A percentile compares a stretch with the other conserved stretches of the same genome.
phyloP scores from a whole-genome alignment of 2,797 vertebrate genomes.

The Parotocinclus haroldoi region DNA sequence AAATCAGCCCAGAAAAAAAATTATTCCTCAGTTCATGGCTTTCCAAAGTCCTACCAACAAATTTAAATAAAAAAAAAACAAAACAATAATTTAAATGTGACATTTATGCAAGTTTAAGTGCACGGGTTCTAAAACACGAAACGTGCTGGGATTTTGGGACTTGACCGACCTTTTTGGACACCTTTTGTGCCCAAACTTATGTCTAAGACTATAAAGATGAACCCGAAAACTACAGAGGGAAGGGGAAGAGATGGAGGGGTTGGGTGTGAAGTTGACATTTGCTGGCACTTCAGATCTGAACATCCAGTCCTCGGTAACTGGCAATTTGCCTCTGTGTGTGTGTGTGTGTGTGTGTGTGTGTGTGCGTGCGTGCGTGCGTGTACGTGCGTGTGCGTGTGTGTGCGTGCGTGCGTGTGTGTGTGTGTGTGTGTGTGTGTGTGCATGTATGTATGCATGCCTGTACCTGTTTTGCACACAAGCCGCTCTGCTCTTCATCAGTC shows the following conservation, averaged over 20 bases:
- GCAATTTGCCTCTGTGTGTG: slow-evolving; percentile 1
- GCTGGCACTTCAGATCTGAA: not conserved
- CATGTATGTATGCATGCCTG: slow-evolving; percentile 1
- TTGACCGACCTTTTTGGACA: too few species aligned
- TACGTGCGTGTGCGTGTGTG: slow-evolving; percentile 6
- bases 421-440: not conserved
- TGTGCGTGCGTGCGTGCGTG: not conserved
- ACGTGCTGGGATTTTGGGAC: too few species aligned
- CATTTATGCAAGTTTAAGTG: too few species aligned
- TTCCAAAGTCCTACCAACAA: too few species aligned
- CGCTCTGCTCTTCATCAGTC: not conserved
- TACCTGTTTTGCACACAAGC: not conserved
- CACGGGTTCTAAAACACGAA: too few species aligned
- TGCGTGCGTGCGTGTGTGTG: slow-evolving; percentile 5
- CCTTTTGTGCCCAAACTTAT: too few species aligned
- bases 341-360: slow-evolving; percentile 11
- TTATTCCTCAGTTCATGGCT: too few species aligned
- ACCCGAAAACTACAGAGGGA: too few species aligned
- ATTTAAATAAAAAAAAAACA: too few species aligned
- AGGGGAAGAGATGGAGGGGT: not conserved
- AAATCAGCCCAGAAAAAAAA: too few species aligned
- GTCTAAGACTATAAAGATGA: too few species aligned
- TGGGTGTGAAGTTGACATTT: slow-evolving; percentile 5
- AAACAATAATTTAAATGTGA: too few species aligned
- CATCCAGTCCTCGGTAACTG: slow-evolving; percentile 5